Base-by-base conservation (phyloP, 2,113 vertebrate genomes). In the Bostrychus sinensis region DNA sequence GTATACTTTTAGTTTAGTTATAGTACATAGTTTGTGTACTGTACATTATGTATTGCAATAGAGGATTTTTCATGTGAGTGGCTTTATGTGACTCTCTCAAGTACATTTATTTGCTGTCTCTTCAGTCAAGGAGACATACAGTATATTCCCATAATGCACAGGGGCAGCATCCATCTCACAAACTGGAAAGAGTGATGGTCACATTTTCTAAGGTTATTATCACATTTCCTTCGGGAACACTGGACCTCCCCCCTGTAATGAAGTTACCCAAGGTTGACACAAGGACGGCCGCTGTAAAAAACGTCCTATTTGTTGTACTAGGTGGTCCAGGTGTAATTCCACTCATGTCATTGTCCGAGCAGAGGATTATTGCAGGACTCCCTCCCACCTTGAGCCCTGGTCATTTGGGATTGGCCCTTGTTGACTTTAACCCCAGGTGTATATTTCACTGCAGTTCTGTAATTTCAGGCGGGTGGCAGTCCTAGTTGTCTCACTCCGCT, bases 371-470 rank as follows among this genome's bases (percentile, higher is more conserved):
- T 42, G 22, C 30, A 36, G 12, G n/a, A 51, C 42, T 14, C n/a
- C 61, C 62, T 57, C 71, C 65, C 61, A 50, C 58, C 26, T 12
- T 19, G 42, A 42, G 26, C 1, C 5, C 41, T 19, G 41, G 55
- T 43, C 60, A 42, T 51, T 77, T 46, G 12, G 56, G 82, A 79
- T 70, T 62, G 65, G 38, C 46, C 56, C 43, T 12, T 11, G 10
- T 36, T 62, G 60, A 38, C 70, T 69, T 70, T 77, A 48, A 60
- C 68, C 69, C 60, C 54, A 58, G 64, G 83, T 87, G 81, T 75
- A 85, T 88, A 83, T 86, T 91, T 87, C 80, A 90, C 78, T 62
- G 56, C 19, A 22, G 63, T 50, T 88, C 88, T 92, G 88, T 86
- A 89, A 92, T 92, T 89, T 79, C 85, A 92, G 67, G 64, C 86